Evolutionary conservation across 2,113 vertebrate species (phyloP).

Genomic region (Apteryx owenii): DNA sequence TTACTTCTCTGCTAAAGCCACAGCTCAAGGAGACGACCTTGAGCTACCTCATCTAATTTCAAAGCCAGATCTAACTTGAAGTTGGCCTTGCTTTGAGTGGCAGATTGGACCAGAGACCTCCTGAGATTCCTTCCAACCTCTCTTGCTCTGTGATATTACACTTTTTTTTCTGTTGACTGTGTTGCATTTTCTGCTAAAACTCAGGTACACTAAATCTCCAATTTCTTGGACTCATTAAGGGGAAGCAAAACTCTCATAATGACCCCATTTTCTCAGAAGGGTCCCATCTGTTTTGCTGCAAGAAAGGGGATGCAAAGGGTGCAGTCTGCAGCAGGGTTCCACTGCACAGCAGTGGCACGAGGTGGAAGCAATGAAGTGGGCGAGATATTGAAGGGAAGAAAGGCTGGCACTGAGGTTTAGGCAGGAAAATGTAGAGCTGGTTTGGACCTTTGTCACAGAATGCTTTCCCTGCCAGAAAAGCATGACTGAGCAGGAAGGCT

Average conservation of each 20-base stretch:
- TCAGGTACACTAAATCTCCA: background rate
- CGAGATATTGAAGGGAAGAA: background rate
- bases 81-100: background rate
- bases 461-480: background rate
- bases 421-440: background rate
- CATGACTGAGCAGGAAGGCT: background rate
- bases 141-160: background rate
- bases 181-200: background rate
- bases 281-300: background rate
- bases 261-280: accelerated
- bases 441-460: background rate
- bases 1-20: background rate
- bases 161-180: background rate
- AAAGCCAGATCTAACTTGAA: background rate
- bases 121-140: background rate
- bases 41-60: background rate
- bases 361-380: background rate
- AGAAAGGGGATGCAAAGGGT: background rate
- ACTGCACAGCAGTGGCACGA: background rate
- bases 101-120: background rate
- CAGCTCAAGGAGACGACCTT: background rate
- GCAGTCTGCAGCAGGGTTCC: background rate
- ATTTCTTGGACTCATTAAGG: background rate
- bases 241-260: background rate
- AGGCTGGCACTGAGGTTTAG: background rate